Percentiles rank a stretch among this genome's conserved stretches.
Conservation (phyloP, 2,113 vertebrate species). For the Nycticebus coucang region DNA sequence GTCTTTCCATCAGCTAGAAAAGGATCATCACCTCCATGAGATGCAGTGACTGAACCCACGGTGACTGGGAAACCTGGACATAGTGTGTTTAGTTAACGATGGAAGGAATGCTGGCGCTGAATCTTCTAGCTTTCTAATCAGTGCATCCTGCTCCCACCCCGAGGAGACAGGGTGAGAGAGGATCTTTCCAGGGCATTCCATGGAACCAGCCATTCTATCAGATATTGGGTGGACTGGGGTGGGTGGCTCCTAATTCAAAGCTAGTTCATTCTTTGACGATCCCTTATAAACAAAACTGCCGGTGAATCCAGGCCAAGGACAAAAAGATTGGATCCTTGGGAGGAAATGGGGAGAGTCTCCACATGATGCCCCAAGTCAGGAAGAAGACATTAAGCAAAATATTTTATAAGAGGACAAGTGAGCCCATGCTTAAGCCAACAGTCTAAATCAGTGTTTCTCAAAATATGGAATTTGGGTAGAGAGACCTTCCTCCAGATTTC, state of each 20-base stretch:
- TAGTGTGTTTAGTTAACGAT: not conserved
- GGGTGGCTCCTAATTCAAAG: not conserved
- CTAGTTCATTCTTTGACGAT: not conserved
- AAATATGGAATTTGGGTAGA: not conserved
- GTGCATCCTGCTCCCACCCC: not conserved
- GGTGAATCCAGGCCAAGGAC: not conserved
- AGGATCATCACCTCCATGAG: not conserved
- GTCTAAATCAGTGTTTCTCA: not conserved
- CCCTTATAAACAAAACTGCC: not conserved
- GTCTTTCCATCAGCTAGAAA: not conserved
- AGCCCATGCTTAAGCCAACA: not conserved
- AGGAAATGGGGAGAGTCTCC: not conserved
- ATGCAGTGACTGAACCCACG: not conserved
- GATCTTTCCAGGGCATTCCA: not conserved
- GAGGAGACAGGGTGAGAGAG: not conserved
- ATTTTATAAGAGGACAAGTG: not conserved
- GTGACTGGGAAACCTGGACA: not conserved
- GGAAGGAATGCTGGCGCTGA: not conserved
- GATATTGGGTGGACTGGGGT: not conserved
- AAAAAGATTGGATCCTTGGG: not conserved
- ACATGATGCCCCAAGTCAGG: not conserved
- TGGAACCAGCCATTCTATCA: not conserved
- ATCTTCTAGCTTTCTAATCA: not conserved
- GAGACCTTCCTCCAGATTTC: not conserved
- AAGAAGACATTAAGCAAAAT: not conserved